Conservation (phyloP, 2,797 vertebrate genomes). For the Diglossa cyanea region DNA sequence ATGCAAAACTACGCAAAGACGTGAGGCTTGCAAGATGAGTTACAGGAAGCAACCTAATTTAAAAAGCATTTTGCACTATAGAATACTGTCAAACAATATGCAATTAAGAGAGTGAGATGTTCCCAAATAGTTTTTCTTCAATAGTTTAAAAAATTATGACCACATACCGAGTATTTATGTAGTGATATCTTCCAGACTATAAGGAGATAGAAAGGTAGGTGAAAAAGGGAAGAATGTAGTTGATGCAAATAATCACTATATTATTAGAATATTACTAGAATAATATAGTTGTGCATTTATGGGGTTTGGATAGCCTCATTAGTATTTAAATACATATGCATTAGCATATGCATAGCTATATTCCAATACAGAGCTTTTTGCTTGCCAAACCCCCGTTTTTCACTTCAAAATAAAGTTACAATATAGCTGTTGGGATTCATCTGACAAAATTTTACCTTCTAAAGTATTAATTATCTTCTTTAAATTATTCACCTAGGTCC, state of each 20-base stretch:
- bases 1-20: not conserved
- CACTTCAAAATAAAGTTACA: not conserved
- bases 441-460: not conserved
- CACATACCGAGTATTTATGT: not conserved
- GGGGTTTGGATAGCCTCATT: not conserved
- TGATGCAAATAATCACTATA: not conserved
- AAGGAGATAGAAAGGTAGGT: not conserved
- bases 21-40: not conserved
- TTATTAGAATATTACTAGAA: not conserved
- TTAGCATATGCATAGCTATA: not conserved
- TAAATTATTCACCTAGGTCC: not conserved
- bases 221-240: not conserved
- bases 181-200: not conserved
- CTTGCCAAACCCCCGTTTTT: not conserved
- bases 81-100: not conserved
- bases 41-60: not conserved
- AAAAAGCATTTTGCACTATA: not conserved
- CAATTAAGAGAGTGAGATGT: not conserved
- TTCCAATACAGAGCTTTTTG: not conserved
- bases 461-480: not conserved
- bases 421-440: not conserved
- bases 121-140: not conserved
- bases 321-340: not conserved
- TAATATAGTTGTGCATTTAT: not conserved
- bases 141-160: not conserved